Evolutionary conservation across 2,888 invertebrate species (phyloP), one percentile per base, ranked within the genome.

Genomic region (Cyclophora punctaria): DNA sequence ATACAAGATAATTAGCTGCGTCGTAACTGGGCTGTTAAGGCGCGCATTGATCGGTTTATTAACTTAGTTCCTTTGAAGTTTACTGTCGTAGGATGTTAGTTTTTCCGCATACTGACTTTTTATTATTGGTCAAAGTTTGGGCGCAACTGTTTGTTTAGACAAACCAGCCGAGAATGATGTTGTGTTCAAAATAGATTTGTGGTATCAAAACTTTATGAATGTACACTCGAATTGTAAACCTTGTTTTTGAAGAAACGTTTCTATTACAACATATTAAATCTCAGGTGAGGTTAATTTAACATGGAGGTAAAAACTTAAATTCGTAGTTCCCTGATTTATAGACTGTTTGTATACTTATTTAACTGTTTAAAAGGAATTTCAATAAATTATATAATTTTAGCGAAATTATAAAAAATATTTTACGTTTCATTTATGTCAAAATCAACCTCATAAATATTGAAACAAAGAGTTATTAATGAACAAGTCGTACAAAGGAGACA

Each of bases 101-200:
- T 87, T 87, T 87, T 86, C 87, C 86, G 84, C 85, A 84, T 79
- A 84, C 78, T 84, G 83, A 79, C 83, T 87, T 87, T 87, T 88
- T 87, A 86, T 86, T 80, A 85, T 87, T 86, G 86, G 79, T 79
- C 75, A 83, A 86, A 85, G 85, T 85, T 87, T 82, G 87, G 87
- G 83, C 83, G 78, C 77, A 69, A 74, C 73, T 72, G 80, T 78
- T 74, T 87, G 85, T 88, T 87, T 88, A 87, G 58, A 83, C 82
- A 83, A 76, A 72, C 34, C 83, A 74, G 72, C 68, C 65, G 71
- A 74, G 70, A 60, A 73, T 71, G 78, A 66, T 73, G 75, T 70
- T 67, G 64, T 72, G 71, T 76, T 71, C 62, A 74, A 87, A 87
- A 87, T 87, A 87, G 85, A 81, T 80, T 69, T 82, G 85, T 83